Evolutionary conservation across 2,797 vertebrate genomes (phyloP).

Genomic region (Phalloptychus januarius): DNA sequence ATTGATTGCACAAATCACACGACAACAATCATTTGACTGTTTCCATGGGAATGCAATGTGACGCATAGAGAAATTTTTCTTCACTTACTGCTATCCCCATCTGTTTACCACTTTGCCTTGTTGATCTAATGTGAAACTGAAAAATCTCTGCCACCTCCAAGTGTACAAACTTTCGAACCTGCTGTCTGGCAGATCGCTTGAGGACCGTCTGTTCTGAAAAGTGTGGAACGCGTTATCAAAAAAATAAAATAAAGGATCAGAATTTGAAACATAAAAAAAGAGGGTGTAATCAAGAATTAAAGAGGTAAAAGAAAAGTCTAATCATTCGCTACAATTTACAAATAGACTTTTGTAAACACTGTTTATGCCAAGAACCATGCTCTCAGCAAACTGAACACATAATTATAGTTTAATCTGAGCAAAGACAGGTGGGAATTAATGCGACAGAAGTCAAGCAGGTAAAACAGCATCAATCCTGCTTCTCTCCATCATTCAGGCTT

Average conservation of each 20-base stretch:
- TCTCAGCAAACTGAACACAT: slow-evolving; percentile 39
- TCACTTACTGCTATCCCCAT: slow-evolving; percentile 63
- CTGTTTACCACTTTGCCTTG: slow-evolving; percentile 63
- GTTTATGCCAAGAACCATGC: slow-evolving; percentile 23
- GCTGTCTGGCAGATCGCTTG: slow-evolving; percentile 23
- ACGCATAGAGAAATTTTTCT: slow-evolving; percentile 34
- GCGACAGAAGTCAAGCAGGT: slow-evolving; percentile 35
- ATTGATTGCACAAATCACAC: slow-evolving; percentile 29
- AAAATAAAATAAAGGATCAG: slow-evolving; percentile 4
- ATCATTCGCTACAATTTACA: slow-evolving; percentile 24
- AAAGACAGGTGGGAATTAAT: slow-evolving; percentile 40
- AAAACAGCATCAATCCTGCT: slow-evolving; percentile 33
- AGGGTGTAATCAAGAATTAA: slow-evolving; percentile 2
- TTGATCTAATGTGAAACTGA: slow-evolving; percentile 54
- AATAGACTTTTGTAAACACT: slow-evolving; percentile 20
- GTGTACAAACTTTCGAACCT: slow-evolving; percentile 27
- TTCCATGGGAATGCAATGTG: slow-evolving; percentile 61
- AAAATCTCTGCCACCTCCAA: slow-evolving; percentile 27
- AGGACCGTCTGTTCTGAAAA: slow-evolving; percentile 22
- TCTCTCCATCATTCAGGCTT: slow-evolving; percentile 40
- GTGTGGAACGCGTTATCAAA: slow-evolving; percentile 8
- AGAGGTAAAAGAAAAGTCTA: not conserved
- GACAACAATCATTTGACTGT: slow-evolving; percentile 51
- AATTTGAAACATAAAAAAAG: slow-evolving; percentile 13
- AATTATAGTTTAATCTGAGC: slow-evolving; percentile 40